Conservation (phyloP, 2,797 vertebrate genomes). For the Octomys mimax region DNA sequence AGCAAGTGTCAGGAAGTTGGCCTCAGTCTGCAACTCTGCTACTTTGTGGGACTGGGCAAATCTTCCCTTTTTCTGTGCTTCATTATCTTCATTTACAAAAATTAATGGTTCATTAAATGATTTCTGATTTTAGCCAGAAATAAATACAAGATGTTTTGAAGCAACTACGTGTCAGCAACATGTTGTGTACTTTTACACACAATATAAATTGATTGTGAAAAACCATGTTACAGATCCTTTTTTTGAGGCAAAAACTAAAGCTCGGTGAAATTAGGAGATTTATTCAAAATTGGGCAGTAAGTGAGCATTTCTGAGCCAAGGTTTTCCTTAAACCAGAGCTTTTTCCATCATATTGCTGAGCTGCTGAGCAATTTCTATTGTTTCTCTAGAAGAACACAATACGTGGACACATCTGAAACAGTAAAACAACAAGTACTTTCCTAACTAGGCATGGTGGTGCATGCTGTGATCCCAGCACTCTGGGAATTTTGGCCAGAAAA, state of each 20-base stretch:
- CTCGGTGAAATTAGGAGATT: constrained; percentile 15
- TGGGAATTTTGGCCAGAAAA: not conserved
- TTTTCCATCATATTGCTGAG: not conserved
- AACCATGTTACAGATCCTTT: not conserved
- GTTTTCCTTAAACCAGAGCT: not conserved
- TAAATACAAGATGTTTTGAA: constrained; percentile 23
- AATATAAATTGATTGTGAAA: constrained; percentile 9
- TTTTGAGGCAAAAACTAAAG: not conserved
- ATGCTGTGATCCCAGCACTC: not conserved
- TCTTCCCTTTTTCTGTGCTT: not conserved
- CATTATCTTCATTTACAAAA: constrained; percentile 30
- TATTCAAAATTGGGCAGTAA: not conserved
- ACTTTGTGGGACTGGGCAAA: not conserved
- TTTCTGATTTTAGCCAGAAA: constrained; percentile 48
- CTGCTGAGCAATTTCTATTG: not conserved
- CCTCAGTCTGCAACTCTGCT: not conserved
- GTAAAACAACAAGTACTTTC: not conserved
- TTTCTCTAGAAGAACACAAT: not conserved
- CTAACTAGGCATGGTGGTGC: not conserved
- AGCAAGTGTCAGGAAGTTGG: not conserved
- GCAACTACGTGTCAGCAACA: not conserved
- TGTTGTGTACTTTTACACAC: not conserved
- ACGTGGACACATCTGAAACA: not conserved
- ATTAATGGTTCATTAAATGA: not conserved
- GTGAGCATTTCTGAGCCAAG: constrained; percentile 1